A percentile compares a stretch with the other conserved stretches of the same genome.
Evolutionary conservation across 2,113 vertebrate species (phyloP).

Genomic region (Thunnus maccoyii): DNA sequence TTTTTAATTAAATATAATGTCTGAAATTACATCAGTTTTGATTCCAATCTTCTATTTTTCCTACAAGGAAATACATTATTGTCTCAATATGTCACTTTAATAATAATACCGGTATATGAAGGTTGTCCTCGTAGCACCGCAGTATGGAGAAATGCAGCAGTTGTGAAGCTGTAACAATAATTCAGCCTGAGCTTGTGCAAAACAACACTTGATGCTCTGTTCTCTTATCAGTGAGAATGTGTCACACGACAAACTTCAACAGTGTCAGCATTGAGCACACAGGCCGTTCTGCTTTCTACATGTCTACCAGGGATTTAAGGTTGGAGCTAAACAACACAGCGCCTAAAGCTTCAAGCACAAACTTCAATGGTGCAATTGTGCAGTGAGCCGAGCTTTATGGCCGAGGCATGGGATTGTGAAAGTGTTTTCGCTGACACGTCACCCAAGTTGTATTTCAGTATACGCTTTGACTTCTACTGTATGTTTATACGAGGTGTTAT

Average conservation of each 20-base stretch:
- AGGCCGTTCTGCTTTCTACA: background rate
- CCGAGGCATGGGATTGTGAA: constrained; percentile 27
- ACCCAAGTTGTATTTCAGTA: constrained; percentile 59
- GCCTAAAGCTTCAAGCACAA: constrained; percentile 4
- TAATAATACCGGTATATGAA: background rate
- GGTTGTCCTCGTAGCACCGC: too few relatives aligned
- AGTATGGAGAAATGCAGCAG: background rate
- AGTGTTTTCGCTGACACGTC: constrained; percentile 59
- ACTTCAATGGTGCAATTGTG: constrained; percentile 48
- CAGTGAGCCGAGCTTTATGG: constrained; percentile 18
- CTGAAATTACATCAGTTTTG: background rate
- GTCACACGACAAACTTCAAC: constrained; percentile 42
- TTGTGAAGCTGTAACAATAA: constrained; percentile 29
- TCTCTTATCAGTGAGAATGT: constrained; percentile 46
- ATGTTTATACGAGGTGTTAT: constrained; percentile 67
- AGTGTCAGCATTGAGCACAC: constrained; percentile 44
- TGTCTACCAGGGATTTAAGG: constrained; percentile 44
- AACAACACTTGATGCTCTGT: constrained; percentile 48
- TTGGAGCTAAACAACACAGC: constrained; percentile 31
- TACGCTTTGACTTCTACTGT: constrained; percentile 39
- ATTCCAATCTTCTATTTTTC: constrained; percentile 25
- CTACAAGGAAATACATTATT: constrained; percentile 9
- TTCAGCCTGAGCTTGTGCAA: background rate
- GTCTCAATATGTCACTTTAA: background rate
- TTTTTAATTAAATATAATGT: constrained; percentile 36